A percentile compares a stretch with the other conserved stretches of the same genome.
Conservation (phyloP, 2,888 invertebrate species). For the Teleogryllus oceanicus region DNA sequence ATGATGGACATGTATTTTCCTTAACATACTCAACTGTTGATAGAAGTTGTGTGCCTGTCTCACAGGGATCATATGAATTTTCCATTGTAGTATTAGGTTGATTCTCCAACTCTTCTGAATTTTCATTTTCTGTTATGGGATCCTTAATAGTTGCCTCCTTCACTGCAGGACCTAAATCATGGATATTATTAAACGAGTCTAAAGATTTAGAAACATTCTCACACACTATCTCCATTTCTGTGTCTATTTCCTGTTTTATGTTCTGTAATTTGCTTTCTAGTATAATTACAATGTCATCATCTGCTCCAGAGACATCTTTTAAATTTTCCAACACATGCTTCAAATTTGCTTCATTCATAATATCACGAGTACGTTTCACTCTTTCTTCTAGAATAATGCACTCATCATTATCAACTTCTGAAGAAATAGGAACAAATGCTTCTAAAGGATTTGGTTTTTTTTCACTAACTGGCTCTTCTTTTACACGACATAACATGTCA, state of each 20-base stretch:
- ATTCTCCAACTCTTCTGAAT: neutral
- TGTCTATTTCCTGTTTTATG: neutral
- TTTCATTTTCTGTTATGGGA: neutral
- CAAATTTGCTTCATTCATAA: neutral
- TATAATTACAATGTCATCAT: neutral
- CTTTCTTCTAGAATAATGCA: constrained; percentile 18
- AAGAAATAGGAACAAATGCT: neutral
- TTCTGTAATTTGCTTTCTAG: neutral
- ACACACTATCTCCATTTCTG: neutral
- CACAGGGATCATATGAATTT: neutral
- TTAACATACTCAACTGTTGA: neutral
- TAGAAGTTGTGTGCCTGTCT: neutral
- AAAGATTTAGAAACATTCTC: neutral
- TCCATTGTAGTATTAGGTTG: neutral
- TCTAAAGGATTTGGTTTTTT: neutral
- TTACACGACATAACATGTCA: neutral
- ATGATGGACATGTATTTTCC: neutral
- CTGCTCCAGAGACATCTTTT: neutral
- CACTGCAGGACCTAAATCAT: neutral
- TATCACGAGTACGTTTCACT: neutral
- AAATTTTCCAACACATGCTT: neutral
- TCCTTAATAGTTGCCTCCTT: neutral
- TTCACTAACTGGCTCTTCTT: neutral
- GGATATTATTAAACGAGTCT: neutral
- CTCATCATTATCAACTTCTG: neutral